Conservation (phyloP, 2,888 invertebrate species). For the Leptopilina myrica region DNA sequence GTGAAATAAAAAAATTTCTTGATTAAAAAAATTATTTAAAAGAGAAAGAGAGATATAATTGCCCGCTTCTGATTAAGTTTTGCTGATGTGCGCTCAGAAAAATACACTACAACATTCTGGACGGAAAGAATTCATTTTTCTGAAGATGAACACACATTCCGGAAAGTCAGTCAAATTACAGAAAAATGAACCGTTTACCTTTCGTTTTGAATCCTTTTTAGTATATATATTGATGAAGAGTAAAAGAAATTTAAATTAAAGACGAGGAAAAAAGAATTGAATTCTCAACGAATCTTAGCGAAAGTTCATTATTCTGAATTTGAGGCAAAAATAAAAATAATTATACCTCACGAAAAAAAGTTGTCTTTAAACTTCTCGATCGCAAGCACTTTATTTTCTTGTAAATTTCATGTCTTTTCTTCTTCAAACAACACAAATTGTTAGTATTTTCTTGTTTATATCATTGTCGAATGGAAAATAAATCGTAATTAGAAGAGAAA, state of each 20-base stretch:
- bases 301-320: constrained; percentile 34
- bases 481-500: constrained; percentile 45
- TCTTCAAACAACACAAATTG: neutral
- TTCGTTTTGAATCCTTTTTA: constrained; percentile 6
- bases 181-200: neutral
- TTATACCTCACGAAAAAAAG: constrained; percentile 19
- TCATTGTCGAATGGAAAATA: too few relatives aligned
- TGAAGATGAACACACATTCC: constrained; percentile 26
- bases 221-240: neutral
- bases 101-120: neutral
- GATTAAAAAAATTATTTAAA: neutral
- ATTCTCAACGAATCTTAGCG: neutral
- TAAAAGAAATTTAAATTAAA: neutral
- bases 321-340: constrained; percentile 5
- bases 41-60: neutral
- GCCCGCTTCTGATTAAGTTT: neutral
- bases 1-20: neutral
- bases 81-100: constrained; percentile 28
- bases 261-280: neutral
- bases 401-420: neutral
- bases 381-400: constrained; percentile 32
- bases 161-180: constrained; percentile 14
- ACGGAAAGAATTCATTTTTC: constrained; percentile 7
- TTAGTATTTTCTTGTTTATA: neutral
- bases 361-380: constrained; percentile 15